These are phyloP conservation scores for Muraenolepis orangiensis DNA, from an alignment of 2,797 vertebrate species.

Conservation along the genomic window DNA sequence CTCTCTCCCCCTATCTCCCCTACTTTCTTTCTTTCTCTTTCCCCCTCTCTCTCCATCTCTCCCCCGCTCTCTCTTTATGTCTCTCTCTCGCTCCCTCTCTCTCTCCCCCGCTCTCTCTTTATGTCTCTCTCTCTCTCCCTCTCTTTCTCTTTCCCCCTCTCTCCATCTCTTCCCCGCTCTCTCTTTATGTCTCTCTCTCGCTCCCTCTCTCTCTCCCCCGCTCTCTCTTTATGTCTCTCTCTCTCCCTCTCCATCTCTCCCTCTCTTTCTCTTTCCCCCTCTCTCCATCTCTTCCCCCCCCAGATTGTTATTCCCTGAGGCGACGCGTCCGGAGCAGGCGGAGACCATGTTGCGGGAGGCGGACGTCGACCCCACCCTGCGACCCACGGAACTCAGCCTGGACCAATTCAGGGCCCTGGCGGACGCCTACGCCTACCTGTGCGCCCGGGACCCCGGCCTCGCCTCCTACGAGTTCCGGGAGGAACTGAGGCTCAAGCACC, in stretches of 20 bases:
- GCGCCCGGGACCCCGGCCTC: constrained; percentile 72
- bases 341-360: constrained; percentile 79
- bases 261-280: background rate
- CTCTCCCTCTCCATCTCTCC: background rate
- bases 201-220: constrained; percentile 8
- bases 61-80: no score
- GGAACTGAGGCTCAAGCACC: constrained; percentile 74
- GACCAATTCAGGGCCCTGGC: constrained; percentile 80
- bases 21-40: no score
- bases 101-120: no score
- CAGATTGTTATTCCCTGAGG: constrained; percentile 90
- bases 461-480: constrained; percentile 83
- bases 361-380: constrained; percentile 84
- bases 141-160: no score
- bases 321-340: constrained; percentile 73
- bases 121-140: no score
- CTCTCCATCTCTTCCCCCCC: background rate
- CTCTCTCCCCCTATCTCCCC: no score
- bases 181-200: no score
- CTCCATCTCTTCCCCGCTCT: background rate
- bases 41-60: background rate
- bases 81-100: background rate
- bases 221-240: no score
- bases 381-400: constrained; percentile 82
- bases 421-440: constrained; percentile 82